Percentiles rank a stretch among this genome's conserved stretches.
These are phyloP conservation scores for Myiothlypis coronata DNA, from an alignment of 2,797 vertebrate species.

Conservation along the genomic window DNA sequence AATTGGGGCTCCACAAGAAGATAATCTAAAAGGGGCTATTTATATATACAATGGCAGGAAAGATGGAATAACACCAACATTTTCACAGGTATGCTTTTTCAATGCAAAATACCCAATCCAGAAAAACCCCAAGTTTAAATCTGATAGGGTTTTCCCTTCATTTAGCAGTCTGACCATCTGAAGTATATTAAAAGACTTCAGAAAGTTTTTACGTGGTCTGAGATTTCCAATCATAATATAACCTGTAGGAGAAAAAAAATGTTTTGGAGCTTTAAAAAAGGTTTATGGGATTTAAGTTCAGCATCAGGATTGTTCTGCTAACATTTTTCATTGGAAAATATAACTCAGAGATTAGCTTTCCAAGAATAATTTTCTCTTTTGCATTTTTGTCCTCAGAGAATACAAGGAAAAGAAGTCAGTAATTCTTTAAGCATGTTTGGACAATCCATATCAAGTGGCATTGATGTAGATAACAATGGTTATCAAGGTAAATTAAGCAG, in stretches of 20 bases:
- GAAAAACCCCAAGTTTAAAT: background rate
- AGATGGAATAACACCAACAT: conserved; percentile 83
- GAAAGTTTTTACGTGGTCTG: background rate
- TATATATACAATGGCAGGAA: conserved; percentile 95
- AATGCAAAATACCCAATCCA: background rate
- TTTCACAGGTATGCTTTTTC: conserved; percentile 85
- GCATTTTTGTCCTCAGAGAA: conserved; percentile 78
- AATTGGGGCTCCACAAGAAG: conserved; percentile 93
- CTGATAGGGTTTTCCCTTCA: background rate
- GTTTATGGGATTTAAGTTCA: background rate
- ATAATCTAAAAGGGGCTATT: conserved; percentile 86
- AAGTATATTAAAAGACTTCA: background rate
- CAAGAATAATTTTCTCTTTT: background rate
- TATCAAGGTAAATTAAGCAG: conserved; percentile 83
- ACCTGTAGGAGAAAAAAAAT: background rate
- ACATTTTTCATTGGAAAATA: background rate
- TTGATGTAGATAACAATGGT: conserved; percentile 91
- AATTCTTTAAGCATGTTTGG: conserved; percentile 89
- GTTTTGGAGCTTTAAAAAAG: background rate
- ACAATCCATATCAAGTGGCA: conserved; percentile 88
- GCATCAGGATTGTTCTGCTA: background rate
- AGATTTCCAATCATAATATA: background rate
- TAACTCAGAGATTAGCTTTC: background rate
- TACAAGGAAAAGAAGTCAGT: conserved; percentile 82
- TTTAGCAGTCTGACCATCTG: background rate